Percentiles rank a stretch among this genome's conserved stretches.
These are phyloP conservation scores for Villa cingulata DNA, from an alignment of 2,888 invertebrate species.

Conservation along the genomic window DNA sequence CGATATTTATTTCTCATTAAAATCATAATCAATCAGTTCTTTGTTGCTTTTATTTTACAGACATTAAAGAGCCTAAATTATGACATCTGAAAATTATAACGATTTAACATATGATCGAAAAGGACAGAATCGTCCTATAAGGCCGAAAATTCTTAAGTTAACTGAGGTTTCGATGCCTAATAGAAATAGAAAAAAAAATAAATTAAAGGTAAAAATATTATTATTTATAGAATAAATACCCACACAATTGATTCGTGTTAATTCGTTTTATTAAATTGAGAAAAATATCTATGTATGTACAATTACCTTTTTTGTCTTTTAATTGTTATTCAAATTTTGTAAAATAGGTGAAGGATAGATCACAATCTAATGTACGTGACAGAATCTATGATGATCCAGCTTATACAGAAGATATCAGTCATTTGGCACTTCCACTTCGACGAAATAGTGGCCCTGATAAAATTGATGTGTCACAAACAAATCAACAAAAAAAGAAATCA, in stretches of 20 bases:
- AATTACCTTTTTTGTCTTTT: neutral
- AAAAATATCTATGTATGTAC: too few species aligned
- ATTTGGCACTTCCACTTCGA: constrained; percentile 32
- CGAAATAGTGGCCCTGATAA: constrained; percentile 24
- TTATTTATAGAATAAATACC: neutral
- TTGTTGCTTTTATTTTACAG: constrained; percentile 1
- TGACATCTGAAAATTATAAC: constrained; percentile 33
- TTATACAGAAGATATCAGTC: constrained; percentile 36
- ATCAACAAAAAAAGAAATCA: constrained; percentile 4
- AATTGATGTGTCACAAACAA: constrained; percentile 13
- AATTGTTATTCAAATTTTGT: constrained; percentile 10
- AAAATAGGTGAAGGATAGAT: constrained; percentile 33
- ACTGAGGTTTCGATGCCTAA: constrained; percentile 33
- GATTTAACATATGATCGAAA: constrained; percentile 30
- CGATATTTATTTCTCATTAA: neutral
- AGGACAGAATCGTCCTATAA: constrained; percentile 26
- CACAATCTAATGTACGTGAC: constrained; percentile 30
- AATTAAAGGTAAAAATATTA: constrained; percentile 28
- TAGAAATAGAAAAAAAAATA: constrained; percentile 33
- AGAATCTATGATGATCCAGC: constrained; percentile 35
- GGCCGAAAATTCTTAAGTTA: constrained; percentile 32
- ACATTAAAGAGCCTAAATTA: constrained; percentile 11
- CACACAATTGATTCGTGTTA: neutral
- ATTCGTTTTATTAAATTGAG: neutral
- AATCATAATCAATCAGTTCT: too few species aligned